Conservation (phyloP, 23 tunicate species). For the Phallusia fumigata region DNA sequence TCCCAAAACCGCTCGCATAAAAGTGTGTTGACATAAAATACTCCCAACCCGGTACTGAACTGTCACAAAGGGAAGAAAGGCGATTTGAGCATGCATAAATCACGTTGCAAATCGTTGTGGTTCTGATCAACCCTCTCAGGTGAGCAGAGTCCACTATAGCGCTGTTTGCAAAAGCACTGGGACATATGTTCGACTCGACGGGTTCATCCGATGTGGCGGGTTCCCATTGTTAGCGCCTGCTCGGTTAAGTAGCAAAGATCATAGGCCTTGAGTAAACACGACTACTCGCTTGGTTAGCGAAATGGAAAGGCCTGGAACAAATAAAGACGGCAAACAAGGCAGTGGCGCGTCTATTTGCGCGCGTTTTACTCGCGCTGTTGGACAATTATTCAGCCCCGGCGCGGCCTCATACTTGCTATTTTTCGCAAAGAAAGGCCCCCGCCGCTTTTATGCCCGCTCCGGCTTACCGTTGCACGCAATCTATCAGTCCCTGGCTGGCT, state of each 20-base stretch:
- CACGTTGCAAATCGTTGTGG: too few species aligned
- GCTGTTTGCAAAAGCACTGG: too few species aligned
- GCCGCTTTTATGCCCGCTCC: background rate
- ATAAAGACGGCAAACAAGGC: constrained; percentile 11
- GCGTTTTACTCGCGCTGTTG: background rate
- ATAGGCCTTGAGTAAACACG: constrained; percentile 11
- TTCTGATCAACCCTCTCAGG: too few species aligned
- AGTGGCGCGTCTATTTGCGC: constrained; percentile 4
- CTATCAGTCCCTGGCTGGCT: constrained; percentile 1
- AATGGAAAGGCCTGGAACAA: constrained; percentile 13
- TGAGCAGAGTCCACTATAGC: too few species aligned
- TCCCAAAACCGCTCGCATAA: too few species aligned
- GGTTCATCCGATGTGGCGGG: too few species aligned
- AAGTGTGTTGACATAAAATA: too few species aligned
- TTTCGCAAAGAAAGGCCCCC: background rate
- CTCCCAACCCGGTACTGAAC: too few species aligned
- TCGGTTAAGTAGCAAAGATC: constrained; percentile 11
- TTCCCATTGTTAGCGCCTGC: background rate
- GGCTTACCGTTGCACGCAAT: constrained; percentile 16
- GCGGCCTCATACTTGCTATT: background rate
- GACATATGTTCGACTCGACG: too few species aligned
- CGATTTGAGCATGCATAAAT: too few species aligned
- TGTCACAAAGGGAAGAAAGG: too few species aligned
- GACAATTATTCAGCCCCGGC: constrained; percentile 4
- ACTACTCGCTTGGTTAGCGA: constrained; percentile 5